Percentiles rank a stretch among this genome's conserved stretches.
phyloP scores from a whole-genome alignment of 64 coral and sea anemone genomes.

The Pocillopora damicornis region DNA sequence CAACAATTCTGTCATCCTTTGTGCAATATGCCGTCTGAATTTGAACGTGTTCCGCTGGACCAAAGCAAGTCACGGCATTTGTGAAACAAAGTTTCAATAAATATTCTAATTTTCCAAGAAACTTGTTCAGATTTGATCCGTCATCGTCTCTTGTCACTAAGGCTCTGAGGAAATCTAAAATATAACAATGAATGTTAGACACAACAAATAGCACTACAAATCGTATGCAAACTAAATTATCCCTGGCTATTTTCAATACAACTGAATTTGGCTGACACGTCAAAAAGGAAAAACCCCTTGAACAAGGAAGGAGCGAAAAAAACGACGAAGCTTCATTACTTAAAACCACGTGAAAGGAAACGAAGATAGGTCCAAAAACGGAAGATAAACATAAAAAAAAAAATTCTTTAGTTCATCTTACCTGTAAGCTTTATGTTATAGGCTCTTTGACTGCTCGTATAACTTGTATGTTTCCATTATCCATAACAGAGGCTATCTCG shows the following conservation, averaged over 20 bases:
- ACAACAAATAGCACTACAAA: not conserved
- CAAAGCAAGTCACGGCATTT: slow-evolving; percentile 9
- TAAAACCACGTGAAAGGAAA: too few species aligned
- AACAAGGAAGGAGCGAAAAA: not conserved
- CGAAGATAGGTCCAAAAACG: too few species aligned
- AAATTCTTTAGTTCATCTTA: not conserved
- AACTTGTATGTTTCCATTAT: slow-evolving; percentile 40
- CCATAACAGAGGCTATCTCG: slow-evolving; percentile 16
- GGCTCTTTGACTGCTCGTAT: slow-evolving; percentile 20
- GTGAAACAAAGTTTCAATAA: slow-evolving; percentile 51
- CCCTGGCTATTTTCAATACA: too few species aligned
- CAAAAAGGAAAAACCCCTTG: too few species aligned
- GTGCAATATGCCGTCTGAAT: not conserved
- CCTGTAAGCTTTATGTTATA: slow-evolving; percentile 1
- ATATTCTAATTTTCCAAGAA: slow-evolving; percentile 40
- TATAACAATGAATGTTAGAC: not conserved
- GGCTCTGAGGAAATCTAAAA: slow-evolving; percentile 5
- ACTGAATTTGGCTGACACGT: too few species aligned
- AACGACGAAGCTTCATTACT: not conserved
- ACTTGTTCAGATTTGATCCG: slow-evolving; percentile 42
- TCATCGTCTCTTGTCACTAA: slow-evolving; percentile 23
- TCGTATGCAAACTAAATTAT: too few species aligned
- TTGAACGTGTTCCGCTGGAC: not conserved
- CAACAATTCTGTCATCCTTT: slow-evolving; percentile 25
- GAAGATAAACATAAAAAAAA: too few species aligned